A percentile compares a stretch with the other conserved stretches of the same genome.
Evolutionary conservation across 2,113 vertebrate genomes (phyloP).

Genomic region (Oreochromis niloticus): DNA sequence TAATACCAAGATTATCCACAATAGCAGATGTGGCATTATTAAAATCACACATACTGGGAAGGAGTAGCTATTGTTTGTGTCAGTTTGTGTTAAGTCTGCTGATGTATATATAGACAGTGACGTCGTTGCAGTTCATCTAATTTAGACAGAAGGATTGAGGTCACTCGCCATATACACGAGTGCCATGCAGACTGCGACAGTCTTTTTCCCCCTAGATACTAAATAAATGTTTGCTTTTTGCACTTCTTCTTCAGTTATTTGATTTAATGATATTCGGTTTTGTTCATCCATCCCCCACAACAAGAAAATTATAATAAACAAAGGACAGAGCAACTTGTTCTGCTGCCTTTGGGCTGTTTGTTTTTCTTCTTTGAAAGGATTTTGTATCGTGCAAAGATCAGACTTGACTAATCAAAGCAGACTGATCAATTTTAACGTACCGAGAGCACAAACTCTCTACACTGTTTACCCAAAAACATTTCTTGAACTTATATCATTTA

Average conservation of each 20-base stretch:
- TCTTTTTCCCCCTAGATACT: background rate
- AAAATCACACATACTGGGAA: slow-evolving; percentile 10
- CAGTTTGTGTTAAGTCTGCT: background rate
- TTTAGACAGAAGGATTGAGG: slow-evolving; percentile 18
- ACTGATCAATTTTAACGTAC: background rate
- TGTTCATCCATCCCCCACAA: background rate
- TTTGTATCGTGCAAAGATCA: background rate
- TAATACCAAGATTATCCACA: slow-evolving; percentile 19
- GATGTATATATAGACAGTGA: background rate
- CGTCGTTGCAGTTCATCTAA: background rate
- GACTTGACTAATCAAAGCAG: background rate
- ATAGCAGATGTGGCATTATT: slow-evolving; percentile 47
- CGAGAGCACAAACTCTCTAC: background rate
- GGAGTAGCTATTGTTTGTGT: background rate
- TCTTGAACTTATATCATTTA: background rate
- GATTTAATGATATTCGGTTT: background rate
- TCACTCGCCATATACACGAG: background rate
- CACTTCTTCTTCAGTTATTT: background rate
- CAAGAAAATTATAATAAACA: background rate
- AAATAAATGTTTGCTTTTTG: background rate
- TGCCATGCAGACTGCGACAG: background rate
- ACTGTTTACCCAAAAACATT: background rate
- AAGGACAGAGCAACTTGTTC: background rate
- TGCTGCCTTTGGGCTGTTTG: background rate
- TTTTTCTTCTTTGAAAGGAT: background rate